A percentile compares a stretch with the other conserved stretches of the same genome.
Conservation (phyloP, 2,797 vertebrate species). For the Myripristis murdjan region DNA sequence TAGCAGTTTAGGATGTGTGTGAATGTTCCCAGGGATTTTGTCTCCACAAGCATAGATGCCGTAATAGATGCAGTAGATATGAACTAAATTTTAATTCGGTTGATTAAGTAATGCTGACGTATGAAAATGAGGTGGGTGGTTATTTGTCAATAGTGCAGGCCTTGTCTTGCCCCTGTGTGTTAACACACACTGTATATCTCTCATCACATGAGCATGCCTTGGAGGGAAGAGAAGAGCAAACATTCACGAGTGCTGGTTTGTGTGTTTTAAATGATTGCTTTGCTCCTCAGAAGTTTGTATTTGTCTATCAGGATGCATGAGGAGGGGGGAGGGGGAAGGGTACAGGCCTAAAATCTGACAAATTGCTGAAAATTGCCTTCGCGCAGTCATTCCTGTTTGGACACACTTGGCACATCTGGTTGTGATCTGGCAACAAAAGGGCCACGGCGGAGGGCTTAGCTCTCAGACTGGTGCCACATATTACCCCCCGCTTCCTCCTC, state of each 20-base stretch:
- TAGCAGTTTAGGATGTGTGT: constrained; percentile 66
- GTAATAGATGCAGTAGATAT: constrained; percentile 35
- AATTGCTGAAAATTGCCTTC: constrained; percentile 91
- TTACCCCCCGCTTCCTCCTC: constrained; percentile 49
- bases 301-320: constrained; percentile 82
- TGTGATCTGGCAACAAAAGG: constrained; percentile 88
- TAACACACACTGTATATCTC: constrained; percentile 71
- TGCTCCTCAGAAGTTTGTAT: constrained; percentile 75
- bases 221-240: constrained; percentile 49
- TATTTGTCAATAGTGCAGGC: constrained; percentile 78
- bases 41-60: constrained; percentile 31
- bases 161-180: constrained; percentile 69
- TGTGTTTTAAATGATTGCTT: constrained; percentile 71
- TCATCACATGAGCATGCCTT: constrained; percentile 61
- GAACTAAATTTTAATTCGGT: constrained; percentile 52
- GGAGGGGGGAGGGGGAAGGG: constrained; percentile 36
- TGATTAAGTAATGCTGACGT: constrained; percentile 62
- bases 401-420: constrained; percentile 89
- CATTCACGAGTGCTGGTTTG: constrained; percentile 55
- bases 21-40: constrained; percentile 55
- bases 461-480: constrained; percentile 81
- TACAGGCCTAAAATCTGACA: constrained; percentile 87
- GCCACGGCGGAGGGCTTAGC: constrained; percentile 76
- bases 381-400: constrained; percentile 88
- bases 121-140: constrained; percentile 63